Base-by-base conservation (phyloP, 2,797 vertebrate species). In the Emys orbicularis region DNA sequence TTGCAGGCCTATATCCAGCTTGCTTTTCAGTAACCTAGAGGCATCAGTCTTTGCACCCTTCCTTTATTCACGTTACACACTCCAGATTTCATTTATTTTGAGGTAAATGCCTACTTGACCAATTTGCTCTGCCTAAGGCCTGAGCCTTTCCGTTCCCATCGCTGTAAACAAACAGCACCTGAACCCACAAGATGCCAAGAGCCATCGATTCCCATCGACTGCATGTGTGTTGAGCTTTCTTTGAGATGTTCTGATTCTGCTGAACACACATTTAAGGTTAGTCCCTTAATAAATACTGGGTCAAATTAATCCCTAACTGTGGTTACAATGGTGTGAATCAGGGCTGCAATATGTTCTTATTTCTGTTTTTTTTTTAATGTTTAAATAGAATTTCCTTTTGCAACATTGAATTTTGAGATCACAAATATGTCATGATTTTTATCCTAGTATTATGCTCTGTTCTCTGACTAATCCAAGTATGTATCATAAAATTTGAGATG, bases 11-110 rank as follows among this genome's bases (percentile, higher is more conserved):
- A 9, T 47, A 85, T 88, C 86, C 90, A 94, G 86, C 25, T 93
- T 84, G 19, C 37, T 29, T 87, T 80, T 50, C 91, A 41, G 72
- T 72, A 83, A 84, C 19, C 25, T 50, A 19, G 4, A 54, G 59
- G 49, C 65, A 82, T 87, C 81, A 86, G 88, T 93, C 74, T 94
- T 92, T 81, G 37, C 68, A 83, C 93, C 81, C 7, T 44, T 52
- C 19, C 79, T 87, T 77, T 37, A 0, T 0, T 5, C 83, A 89
- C 29, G 29, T 85, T 83, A 65, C 37, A 13, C n/a, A 94, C 81
- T 79, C 56, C 84, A 84, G 84, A 85, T 88, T 57, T 86, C 86
- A 87, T 90, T 95, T 93, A 84, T 87, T 95, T 96, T 92, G 53
- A 92, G 49, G 16, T 68, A 56, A 79, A 37, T 44, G 84, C 0